These are phyloP conservation scores for Emberiza fucata DNA, from an alignment of 2,113 vertebrate species.

Conservation along the genomic window DNA sequence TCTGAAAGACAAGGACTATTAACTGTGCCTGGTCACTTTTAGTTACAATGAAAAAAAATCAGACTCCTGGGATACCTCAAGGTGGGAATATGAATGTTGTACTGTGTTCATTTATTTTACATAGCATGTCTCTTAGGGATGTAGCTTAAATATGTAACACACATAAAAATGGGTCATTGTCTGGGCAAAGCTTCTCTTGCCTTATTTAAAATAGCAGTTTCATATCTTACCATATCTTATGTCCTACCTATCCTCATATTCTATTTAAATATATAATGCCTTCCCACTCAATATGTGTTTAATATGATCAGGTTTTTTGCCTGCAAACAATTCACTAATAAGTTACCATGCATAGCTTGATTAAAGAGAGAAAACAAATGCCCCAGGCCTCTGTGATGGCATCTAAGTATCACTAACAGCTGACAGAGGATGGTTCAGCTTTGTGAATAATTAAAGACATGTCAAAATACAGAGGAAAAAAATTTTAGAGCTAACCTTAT, in stretches of 20 bases:
- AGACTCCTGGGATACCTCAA: neutral
- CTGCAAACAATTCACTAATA: neutral
- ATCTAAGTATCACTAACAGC: neutral
- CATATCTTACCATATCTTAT: neutral
- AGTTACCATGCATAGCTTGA: neutral
- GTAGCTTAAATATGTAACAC: neutral
- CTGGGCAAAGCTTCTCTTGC: neutral
- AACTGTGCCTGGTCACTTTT: neutral
- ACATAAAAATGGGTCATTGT: neutral
- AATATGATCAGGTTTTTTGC: neutral
- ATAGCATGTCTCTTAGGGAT: neutral
- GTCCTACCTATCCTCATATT: neutral
- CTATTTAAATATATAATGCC: neutral
- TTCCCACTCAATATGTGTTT: neutral
- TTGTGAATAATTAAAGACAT: neutral
- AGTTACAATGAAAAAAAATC: neutral
- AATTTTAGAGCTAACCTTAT: neutral
- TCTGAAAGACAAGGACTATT: neutral
- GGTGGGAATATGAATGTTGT: neutral
- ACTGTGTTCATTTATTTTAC: neutral
- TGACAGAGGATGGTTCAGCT: neutral
- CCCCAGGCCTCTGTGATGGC: neutral
- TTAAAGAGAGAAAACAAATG: neutral
- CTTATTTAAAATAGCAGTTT: slow-evolving; percentile 5
- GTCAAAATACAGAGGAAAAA: neutral